These are phyloP conservation scores for Heliocidaris tuberculata DNA, from an alignment of 35 echinoderm and acorn worm genomes.

Conservation along the genomic window DNA sequence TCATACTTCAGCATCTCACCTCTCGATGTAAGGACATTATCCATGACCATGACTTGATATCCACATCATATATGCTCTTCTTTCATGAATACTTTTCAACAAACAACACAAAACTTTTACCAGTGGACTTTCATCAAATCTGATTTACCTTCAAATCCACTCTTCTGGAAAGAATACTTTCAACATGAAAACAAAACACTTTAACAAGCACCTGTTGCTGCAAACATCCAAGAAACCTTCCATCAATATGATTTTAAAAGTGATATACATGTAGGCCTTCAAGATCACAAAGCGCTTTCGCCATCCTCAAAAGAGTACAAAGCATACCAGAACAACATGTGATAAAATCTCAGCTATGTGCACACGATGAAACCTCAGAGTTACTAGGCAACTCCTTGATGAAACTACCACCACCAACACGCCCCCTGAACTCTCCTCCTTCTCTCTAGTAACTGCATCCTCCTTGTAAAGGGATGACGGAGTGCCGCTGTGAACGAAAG, in stretches of 20 bases:
- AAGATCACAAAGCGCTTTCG: neutral
- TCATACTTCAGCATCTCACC: neutral
- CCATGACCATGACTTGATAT: no score
- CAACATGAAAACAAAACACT: neutral
- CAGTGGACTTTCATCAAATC: neutral
- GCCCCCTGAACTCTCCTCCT: neutral
- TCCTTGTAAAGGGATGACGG: neutral
- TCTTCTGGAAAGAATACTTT: neutral
- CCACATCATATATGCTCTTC: neutral
- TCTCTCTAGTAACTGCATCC: neutral
- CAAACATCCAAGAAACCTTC: neutral
- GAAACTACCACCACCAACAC: neutral
- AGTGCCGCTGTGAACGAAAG: neutral
- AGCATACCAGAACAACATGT: neutral
- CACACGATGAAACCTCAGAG: no score
- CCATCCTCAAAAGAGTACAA: neutral
- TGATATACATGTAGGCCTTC: neutral
- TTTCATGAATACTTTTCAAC: neutral
- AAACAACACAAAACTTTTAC: neutral
- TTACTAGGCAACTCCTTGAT: no score
- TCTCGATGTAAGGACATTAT: neutral
- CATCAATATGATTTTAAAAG: neutral
- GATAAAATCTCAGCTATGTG: constrained; percentile 1
- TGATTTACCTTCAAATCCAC: neutral
- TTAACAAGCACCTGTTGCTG: neutral